Evolutionary conservation across 2,797 vertebrate species (phyloP), one percentile per base, ranked within the genome.

Genomic region (Xyrichtys novacula): DNA sequence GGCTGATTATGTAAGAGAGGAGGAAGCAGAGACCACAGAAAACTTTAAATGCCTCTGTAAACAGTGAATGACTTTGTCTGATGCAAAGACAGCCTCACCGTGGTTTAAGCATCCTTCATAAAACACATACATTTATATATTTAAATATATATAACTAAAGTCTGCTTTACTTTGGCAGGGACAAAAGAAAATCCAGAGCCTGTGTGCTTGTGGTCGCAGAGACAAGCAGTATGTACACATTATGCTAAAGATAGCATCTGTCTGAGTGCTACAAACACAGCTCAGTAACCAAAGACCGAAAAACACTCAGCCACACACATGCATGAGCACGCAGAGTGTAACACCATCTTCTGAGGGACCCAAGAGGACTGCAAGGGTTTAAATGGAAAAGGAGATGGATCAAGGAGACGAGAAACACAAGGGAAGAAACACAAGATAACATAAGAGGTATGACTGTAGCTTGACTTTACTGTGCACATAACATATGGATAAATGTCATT

Each of bases 211-310:
- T 60, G 86, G 85, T 78, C 59, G 25, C 44, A 53, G 44, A 74
- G 72, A 71, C 56, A 75, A 77, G 75, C 66, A 44, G 63, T 62
- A 84, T 82, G 71, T 78, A 81, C 79, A 77, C 76, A 81, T 60
- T 69, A 73, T 4, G 39, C 85, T 88, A 84, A 85, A 86, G 76
- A 89, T 89, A 86, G 85, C 54, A 39, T 78, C 58, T 1, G 32
- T 54, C 77, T 69, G 64, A 71, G 60, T 40, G 76, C 67, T 69
- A 69, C 25, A 39, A 69, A 53, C 70, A 17, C 56, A 61, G 53
- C 62, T 76, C 63, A 78, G 68, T 63, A 79, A 84, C 82, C 63
- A 19, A 50, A 82, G 65, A 77, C 58, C 64, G 32, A 73, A 79
- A 85, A 74, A 54, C 75, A 78, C 66, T 32, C 43, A 74, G 58